Evolutionary conservation across 2,888 invertebrate species (phyloP).

Genomic region (Amblyjoppa proteus): DNA sequence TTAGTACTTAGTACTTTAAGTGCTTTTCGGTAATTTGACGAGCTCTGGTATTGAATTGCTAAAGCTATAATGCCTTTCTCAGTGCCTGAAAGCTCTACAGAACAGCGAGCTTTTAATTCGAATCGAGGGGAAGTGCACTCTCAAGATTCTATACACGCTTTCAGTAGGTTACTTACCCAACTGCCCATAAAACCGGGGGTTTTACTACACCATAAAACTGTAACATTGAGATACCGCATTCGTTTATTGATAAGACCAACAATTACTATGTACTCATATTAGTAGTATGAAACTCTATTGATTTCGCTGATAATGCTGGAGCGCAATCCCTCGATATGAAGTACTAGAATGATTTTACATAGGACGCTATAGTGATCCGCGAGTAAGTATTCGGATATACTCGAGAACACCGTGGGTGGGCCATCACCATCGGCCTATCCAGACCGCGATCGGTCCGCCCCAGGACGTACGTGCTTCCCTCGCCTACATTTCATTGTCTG

Average conservation of each 20-base stretch:
- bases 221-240: background rate
- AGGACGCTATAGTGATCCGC: slow-evolving; percentile 5
- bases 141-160: background rate
- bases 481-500: slow-evolving; percentile 70
- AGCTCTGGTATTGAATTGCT: too few relatives aligned
- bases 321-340: slow-evolving; percentile 16
- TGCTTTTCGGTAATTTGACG: too few relatives aligned
- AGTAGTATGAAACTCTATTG: slow-evolving; percentile 15
- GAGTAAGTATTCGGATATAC: slow-evolving; percentile 34
- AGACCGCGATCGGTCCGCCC: slow-evolving; percentile 68
- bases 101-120: too few relatives aligned
- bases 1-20: too few relatives aligned
- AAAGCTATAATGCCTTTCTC: too few relatives aligned
- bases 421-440: slow-evolving; percentile 69
- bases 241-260: slow-evolving; percentile 11
- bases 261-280: slow-evolving; percentile 15
- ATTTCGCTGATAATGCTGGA: slow-evolving; percentile 14
- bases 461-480: slow-evolving; percentile 66
- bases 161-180: background rate
- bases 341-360: slow-evolving; percentile 16
- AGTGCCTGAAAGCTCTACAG: too few relatives aligned
- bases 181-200: background rate
- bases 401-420: slow-evolving; percentile 69
- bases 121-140: too few relatives aligned
- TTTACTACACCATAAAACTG: background rate